Conservation (phyloP, 2,797 vertebrate genomes). For the Menidia menidia region DNA sequence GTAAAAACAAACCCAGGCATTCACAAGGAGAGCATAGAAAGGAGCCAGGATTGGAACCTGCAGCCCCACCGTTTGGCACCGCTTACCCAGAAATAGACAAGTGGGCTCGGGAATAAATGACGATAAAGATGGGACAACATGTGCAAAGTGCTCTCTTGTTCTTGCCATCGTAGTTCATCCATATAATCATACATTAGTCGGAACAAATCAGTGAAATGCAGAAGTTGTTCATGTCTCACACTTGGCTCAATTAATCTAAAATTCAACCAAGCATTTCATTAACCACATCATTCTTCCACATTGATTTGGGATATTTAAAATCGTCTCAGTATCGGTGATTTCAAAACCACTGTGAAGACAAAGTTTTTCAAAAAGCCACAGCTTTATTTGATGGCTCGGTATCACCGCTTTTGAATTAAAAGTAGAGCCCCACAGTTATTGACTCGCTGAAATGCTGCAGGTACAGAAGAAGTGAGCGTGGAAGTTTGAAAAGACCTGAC, state of each 20-base stretch:
- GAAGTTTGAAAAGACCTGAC: constrained; percentile 19
- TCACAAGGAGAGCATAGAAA: too few relatives aligned
- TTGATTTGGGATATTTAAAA: constrained; percentile 6
- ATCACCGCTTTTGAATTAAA: constrained; percentile 22
- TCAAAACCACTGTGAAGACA: constrained; percentile 14
- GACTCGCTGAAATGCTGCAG: constrained; percentile 19
- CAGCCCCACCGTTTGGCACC: constrained; percentile 3
- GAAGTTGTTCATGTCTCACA: constrained; percentile 28
- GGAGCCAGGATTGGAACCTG: too few relatives aligned
- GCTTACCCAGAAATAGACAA: constrained; percentile 9
- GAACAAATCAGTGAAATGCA: constrained; percentile 5
- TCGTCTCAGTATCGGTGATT: constrained; percentile 20
- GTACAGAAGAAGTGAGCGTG: background rate
- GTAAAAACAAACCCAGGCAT: too few relatives aligned
- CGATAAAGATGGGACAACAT: constrained; percentile 7
- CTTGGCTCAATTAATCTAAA: constrained; percentile 36
- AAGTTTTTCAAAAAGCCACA: constrained; percentile 18
- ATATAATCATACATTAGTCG: constrained; percentile 4
- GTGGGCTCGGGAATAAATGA: background rate
- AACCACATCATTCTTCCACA: constrained; percentile 36
- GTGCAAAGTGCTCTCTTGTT: constrained; percentile 2
- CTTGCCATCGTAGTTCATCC: constrained; percentile 2
- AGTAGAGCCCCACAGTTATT: constrained; percentile 13
- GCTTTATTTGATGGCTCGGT: constrained; percentile 22
- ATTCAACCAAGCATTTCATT: constrained; percentile 46